Evolutionary conservation across 2,113 vertebrate species (phyloP), one percentile per base, ranked within the genome.

Genomic region (Corynorhinus townsendii): DNA sequence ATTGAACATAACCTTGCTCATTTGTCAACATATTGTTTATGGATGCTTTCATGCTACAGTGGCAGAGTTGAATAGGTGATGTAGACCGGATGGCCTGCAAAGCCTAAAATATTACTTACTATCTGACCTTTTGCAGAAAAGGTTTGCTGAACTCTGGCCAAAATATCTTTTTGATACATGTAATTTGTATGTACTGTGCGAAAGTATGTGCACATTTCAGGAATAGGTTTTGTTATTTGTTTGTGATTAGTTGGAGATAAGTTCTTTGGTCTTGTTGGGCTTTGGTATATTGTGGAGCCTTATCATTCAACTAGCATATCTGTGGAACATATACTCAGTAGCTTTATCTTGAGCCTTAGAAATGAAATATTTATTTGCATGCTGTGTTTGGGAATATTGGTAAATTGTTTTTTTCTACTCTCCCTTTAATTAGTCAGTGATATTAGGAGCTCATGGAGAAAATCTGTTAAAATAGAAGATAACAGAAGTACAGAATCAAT

Each of bases 401-500:
- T 96, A 91, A 95, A 85, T 90, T 92, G 24, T 92, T 24, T 93
- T 87, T 66, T 64, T 64, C 28, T 33, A 15, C 62, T 33, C 12
- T 8, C 6, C 33, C 24, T 91, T 92, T 94, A 80, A 97, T 89
- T 94, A 99, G 98, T 98, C 98, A 95, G 96, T 91, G 98, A 98
- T 96, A 98, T 98, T 49, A 97, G 97, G 97, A 98, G 88, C 72
- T 98, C 98, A 0, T 98, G 98, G 98, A 98, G 98, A 97, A 98
- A 98, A 97, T 97, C 98, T 96, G 11, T 98, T 96, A 68, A 97
- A 56, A 64, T 40, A 54, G 98, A 97, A 49, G 94, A 68, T 33
- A 86, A 91, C 2, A 68, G 85, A 88, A 86, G 68, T 11, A 9
- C 0, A 75, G 93, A 97, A 49, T 28, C 56, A 62, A 5, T 75